Evolutionary conservation across 2,797 vertebrate genomes (phyloP), one percentile per base, ranked within the genome.

Genomic region (Scolopax bukidnonensis): DNA sequence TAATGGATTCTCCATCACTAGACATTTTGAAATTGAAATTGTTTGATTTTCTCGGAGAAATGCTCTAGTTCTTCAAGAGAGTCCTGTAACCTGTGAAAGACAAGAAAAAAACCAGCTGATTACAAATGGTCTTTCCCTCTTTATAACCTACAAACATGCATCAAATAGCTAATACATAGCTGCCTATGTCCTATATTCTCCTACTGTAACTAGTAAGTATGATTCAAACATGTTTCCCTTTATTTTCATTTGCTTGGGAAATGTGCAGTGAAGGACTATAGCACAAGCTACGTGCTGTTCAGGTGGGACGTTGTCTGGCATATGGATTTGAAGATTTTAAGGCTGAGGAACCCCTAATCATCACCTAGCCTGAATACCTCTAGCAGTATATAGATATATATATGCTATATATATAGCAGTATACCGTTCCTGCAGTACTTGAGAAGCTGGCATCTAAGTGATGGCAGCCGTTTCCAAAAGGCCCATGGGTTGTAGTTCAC

Each of bases 1-100:
- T 78, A 88, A 93, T 79, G 28, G 70, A 60, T 87, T 94, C 86
- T 88, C 64, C 54, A 69, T 90, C 76, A 65, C 53, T 59, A 74
- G 28, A 21, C 54, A 69, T 92, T 89, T 36, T 89, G 27, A 93
- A 86, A n/a, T 79, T 56, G 74, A 43, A 90, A 80, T 32, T 68
- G 7, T 83, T 71, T 89, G 33, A 93, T 93, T 96, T 95, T 87
- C 81, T 91, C 45, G 65, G 41, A 90, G n/a, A 93, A 91, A 86
- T 78, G 10, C 3, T 75, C 28, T 77, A 54, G 36, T 75, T 85
- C 27, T 20, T 89, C 28, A 70, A 70, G 36, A 60, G 77, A 64
- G 5, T 89, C 25, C 68, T 40, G 41, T 71, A 78, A 32, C 16
- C 23, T 77, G 7, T 60, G 38, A 75, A 89, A 63, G 68, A 71